Base-by-base conservation (phyloP, 2,797 vertebrate genomes). In the Notolepis coatsorum region DNA sequence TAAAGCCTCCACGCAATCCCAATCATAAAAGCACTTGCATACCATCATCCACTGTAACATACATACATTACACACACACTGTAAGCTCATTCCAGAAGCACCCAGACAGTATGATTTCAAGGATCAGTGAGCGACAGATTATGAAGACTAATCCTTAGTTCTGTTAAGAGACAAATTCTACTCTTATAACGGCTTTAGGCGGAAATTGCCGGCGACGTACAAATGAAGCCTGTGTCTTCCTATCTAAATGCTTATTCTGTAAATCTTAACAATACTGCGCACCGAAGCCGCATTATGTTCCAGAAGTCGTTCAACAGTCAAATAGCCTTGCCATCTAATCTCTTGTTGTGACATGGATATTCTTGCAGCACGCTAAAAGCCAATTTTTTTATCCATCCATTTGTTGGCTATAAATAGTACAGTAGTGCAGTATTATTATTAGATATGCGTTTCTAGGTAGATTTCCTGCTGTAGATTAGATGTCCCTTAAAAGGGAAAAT, bases 121-220 rank as follows among this genome's bases (percentile, higher is more conserved):
- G 87, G 90, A 89, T 91, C 88, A 89, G 88, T 84, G 85, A 79
- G 87, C 27, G 17, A 54, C 76, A 86, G 90, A 90, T 91, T 89
- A 89, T 77, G 59, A 79, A 43, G 68, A 71, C 71, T 91, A 91
- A 91, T 89, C 88, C 87, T 69, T 45, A 0, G 20, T 85, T 85
- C 85, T 86, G 84, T 88, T 85, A 77, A 79, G 81, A 72, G 68
- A 75, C 51, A 82, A 81, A 86, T 84, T 90, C 81, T 71, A 47
- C 84, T 84, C 79, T 82, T 84, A 5, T 31, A 81, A 84, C 75
- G 64, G 84, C 83, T 82, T 88, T 79, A 53, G 73, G 66, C 62
- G 70, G 81, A 88, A 79, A 79, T 85, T 76, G 73, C 64, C 35
- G 5, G 72, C 49, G 58, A 81, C 86, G 83, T 59, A 80, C 70